Percentiles rank a stretch among this genome's conserved stretches.
Conservation (phyloP, 2,888 invertebrate species). For the Machimus atricapillus region DNA sequence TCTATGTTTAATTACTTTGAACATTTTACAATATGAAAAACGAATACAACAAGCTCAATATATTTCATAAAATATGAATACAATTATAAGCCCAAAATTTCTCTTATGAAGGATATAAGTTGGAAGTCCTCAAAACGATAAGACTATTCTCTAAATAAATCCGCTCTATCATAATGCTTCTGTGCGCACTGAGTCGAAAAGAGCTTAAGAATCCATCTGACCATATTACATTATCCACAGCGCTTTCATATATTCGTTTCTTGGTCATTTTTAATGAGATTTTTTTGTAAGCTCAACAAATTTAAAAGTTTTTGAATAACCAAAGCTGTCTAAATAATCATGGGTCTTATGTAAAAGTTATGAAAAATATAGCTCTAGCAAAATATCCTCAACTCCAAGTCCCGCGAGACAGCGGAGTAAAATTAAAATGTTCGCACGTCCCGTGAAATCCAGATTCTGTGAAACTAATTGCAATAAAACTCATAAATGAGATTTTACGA, state of each 20-base stretch:
- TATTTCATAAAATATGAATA: neutral
- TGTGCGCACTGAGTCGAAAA: neutral
- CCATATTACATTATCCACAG: neutral
- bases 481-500: slow-evolving; percentile 37
- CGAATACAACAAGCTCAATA: too few relatives aligned
- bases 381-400: neutral
- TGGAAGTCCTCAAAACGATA: too few relatives aligned
- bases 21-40: too few relatives aligned
- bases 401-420: neutral
- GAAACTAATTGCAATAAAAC: slow-evolving; percentile 26
- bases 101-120: neutral
- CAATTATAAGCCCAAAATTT: neutral
- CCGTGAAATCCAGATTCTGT: neutral
- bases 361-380: neutral
- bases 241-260: neutral
- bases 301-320: neutral
- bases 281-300: neutral
- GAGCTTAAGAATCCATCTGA: neutral
- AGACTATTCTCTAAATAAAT: neutral
- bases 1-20: too few relatives aligned
- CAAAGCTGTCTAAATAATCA: neutral
- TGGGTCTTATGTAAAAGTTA: neutral
- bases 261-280: neutral
- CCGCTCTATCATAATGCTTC: neutral
- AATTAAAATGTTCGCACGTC: neutral